These are phyloP conservation scores for Fulica atra DNA, from an alignment of 2,113 vertebrate species.

Conservation along the genomic window DNA sequence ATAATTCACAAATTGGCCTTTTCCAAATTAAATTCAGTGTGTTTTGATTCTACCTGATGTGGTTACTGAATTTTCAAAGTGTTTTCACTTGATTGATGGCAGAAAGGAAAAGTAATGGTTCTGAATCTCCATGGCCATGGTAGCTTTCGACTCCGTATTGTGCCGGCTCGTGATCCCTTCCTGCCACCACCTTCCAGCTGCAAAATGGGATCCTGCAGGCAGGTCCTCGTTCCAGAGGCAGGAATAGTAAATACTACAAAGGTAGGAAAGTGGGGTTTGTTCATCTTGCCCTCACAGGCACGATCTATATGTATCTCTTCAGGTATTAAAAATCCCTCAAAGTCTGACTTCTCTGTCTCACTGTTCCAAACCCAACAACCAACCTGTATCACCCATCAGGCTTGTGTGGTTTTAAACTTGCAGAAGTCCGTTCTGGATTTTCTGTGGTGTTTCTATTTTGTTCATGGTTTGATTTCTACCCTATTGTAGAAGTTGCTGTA, in stretches of 20 bases:
- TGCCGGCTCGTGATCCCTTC: neutral
- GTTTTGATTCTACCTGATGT: neutral
- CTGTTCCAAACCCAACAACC: neutral
- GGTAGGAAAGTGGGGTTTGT: neutral
- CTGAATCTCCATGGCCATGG: neutral
- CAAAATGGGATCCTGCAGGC: slow-evolving; percentile 38
- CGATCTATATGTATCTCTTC: slow-evolving; percentile 11
- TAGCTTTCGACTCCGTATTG: neutral
- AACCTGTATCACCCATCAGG: neutral
- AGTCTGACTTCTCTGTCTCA: slow-evolving; percentile 8
- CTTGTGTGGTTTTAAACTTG: neutral
- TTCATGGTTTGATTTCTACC: neutral
- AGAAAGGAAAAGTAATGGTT: neutral
- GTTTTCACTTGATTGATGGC: neutral
- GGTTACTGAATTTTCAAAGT: neutral
- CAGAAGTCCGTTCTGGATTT: neutral
- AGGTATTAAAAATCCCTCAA: neutral
- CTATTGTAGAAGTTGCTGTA: slow-evolving; percentile 18
- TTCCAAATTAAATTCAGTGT: neutral
- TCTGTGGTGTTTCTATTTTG: neutral
- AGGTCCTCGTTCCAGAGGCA: slow-evolving; percentile 19
- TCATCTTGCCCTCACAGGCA: neutral
- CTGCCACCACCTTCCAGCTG: neutral
- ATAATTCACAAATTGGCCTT: neutral
- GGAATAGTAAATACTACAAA: neutral